Base-by-base conservation (phyloP, 2,113 vertebrate genomes). In the Laterallus jamaicensis region DNA sequence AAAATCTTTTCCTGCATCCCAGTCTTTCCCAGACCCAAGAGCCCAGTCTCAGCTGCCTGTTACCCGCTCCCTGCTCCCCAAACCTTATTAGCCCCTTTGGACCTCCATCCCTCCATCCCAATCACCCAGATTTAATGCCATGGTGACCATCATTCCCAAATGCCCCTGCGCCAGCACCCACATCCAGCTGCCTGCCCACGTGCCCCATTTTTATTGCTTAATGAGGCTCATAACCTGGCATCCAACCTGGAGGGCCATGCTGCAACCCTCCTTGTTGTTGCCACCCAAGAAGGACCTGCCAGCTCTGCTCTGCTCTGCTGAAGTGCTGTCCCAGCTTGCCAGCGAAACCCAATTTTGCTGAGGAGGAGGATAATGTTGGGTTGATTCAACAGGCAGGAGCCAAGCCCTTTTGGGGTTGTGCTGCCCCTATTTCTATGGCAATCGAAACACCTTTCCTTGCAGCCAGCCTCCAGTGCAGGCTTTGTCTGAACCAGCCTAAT, bases 231-330 rank as follows among this genome's bases (percentile, higher is more conserved):
- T 29, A 56, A 76, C 0, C 44, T 47, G 44, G 3, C 11, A 11
- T n/a, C 39, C 1, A 0, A 22, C n/a, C 13, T 5, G 4, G 9
- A n/a, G 7, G 11, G 26, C 15, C 28, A 35, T 1, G 3, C 25
- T 79, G 39, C 63, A 62, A 56, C 66, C 74, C 79, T 84, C 32
- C 2, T 7, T 8, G 1, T 44, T 9, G 15, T 68, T 19, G 6
- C 20, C 37, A 69, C 12, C 14, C n/a, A 39, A 12, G 58, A 76
- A 68, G 39, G 29, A 71, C 55, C 29, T 49, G 40, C 47, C 13
- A 14, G 25, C 28, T 31, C 35, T 75, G 25, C 17, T 31, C 35
- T 75, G 25, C 17, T 84, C 40, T 9, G 3, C 49, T 62, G 76
- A 47, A 1, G 12, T 13, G 26, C 3, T 7, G 28, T 75, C 42